Evolutionary conservation across 2,888 invertebrate species (phyloP), one percentile per base, ranked within the genome.

Genomic region (Leptinotarsa tumamoca): DNA sequence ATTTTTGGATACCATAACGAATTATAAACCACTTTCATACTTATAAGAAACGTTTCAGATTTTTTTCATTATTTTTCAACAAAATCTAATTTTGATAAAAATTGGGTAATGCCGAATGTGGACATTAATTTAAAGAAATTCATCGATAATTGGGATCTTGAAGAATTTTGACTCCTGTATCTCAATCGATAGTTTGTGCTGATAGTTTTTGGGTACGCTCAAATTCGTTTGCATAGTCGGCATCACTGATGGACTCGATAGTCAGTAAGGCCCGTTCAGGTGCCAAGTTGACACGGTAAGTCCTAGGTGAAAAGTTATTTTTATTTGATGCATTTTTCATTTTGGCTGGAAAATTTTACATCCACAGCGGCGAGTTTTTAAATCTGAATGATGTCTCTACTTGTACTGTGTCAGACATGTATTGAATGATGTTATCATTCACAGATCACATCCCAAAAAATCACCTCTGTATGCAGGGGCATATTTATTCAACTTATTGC

Each of bases 351-450:
- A 67, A 67, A 67, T 49, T 67, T 67, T 49, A 67, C 67, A 49
- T 67, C 67, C 67, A 67, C 67, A 67, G 21, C 43, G 50, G 67
- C 43, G 67, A 67, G 50, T 67, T 67, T 67, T 67, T 67, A 15
- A 67, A 50, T 67, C 13, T n/a, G 21, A n/a, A 67, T 67, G 17
- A 67, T 67, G 43, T 23, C 43, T 3, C 17, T 67, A 67, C 50
- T 67, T n/a, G n/a, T 67, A 67, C n/a, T 67, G 50, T 67, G 67
- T 67, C 67, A 10, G 67, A 67, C 67, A 67, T 67, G 49, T 67
- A 43, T 33, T n/a, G 17, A 50, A 49, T 67, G 67, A 49, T 67
- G 50, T 67, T 50, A 43, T 67, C 67, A 21, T 21, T 21, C 21
- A 21, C 18, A 18, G 18, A 18, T 18, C 18, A 18, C 18, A 18